These are phyloP conservation scores for Zele albiditarsus DNA, from an alignment of 2,888 invertebrate genomes.

Conservation along the genomic window DNA sequence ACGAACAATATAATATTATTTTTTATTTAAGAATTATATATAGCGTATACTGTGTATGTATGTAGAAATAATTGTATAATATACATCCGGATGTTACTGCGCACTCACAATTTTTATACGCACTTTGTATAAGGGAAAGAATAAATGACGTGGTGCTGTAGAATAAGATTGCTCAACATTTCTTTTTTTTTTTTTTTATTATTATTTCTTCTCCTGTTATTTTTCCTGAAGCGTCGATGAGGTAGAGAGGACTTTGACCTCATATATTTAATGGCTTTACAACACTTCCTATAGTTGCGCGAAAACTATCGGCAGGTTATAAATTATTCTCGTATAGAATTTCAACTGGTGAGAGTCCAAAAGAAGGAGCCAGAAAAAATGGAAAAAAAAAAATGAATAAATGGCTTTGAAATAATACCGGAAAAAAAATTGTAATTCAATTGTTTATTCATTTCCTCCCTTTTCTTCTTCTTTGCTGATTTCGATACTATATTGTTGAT, in stretches of 20 bases:
- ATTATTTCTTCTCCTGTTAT: background rate
- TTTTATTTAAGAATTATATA: background rate
- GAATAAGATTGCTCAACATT: background rate
- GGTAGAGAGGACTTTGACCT: background rate
- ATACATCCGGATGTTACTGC: background rate
- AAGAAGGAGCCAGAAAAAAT: too few relatives aligned
- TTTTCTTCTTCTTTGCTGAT: too few relatives aligned
- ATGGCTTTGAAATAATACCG: too few relatives aligned
- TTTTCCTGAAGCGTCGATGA: background rate
- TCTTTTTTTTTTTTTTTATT: background rate
- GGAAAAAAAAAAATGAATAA: too few relatives aligned
- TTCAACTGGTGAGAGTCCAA: too few relatives aligned
- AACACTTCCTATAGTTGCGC: background rate
- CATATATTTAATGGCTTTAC: background rate
- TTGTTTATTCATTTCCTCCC: too few relatives aligned
- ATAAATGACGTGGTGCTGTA: background rate
- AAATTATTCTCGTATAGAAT: too few relatives aligned
- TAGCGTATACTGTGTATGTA: background rate
- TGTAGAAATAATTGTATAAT: background rate
- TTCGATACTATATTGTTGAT: too few relatives aligned
- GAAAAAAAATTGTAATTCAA: too few relatives aligned
- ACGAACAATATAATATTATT: background rate
- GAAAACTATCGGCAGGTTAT: too few relatives aligned
- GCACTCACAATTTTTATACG: background rate
- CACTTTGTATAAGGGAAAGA: background rate